These are phyloP conservation scores for Zele albiditarsus DNA, from an alignment of 2,888 invertebrate species.

Conservation along the genomic window DNA sequence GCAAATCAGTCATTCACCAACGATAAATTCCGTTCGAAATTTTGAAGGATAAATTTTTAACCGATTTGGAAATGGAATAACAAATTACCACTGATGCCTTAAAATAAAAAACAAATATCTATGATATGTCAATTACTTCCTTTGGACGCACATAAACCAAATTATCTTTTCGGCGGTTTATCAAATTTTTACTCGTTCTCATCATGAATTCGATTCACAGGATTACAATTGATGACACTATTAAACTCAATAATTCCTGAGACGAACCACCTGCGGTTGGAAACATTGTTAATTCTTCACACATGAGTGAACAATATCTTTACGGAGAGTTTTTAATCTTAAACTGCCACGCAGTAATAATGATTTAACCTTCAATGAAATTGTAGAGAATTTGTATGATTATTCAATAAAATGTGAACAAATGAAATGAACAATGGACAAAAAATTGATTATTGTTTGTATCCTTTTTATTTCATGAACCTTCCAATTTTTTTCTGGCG, in stretches of 20 bases:
- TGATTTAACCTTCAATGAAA: background rate
- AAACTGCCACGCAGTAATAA: background rate
- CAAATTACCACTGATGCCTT: too few relatives aligned
- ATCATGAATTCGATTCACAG: background rate
- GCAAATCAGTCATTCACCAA: conserved; percentile 60
- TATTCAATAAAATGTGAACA: background rate
- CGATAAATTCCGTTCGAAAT: conserved; percentile 49
- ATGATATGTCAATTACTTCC: background rate
- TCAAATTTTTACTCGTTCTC: background rate
- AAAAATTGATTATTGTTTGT: background rate
- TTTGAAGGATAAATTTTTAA: conserved; percentile 30
- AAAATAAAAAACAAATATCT: background rate
- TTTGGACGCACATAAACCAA: background rate
- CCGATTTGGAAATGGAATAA: too few relatives aligned
- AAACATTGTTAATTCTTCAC: background rate
- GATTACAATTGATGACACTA: background rate
- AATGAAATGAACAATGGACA: background rate
- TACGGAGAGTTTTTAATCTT: background rate
- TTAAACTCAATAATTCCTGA: too few relatives aligned
- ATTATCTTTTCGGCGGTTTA: too few relatives aligned
- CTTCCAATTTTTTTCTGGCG: background rate
- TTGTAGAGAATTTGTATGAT: background rate
- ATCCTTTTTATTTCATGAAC: conserved; percentile 15
- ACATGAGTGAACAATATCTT: background rate
- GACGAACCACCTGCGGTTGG: too few relatives aligned